A percentile compares a stretch with the other conserved stretches of the same genome.
Evolutionary conservation across 2,888 invertebrate species (phyloP).

Genomic region (Lasioglossum vierecki): DNA sequence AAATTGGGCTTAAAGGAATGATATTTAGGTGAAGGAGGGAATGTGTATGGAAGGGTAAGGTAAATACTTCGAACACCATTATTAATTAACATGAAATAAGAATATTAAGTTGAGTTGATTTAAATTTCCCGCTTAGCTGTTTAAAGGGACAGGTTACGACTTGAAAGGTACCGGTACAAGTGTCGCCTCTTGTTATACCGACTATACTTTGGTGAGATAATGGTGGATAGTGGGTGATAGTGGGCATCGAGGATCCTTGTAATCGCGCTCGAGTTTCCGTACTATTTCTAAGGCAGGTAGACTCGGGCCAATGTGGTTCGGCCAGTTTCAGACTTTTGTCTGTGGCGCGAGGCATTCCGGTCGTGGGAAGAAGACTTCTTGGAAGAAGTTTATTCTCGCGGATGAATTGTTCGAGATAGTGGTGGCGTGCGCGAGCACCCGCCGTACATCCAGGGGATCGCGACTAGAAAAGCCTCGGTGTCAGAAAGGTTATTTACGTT

Average conservation of each 20-base stretch:
- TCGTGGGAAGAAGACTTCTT: constrained; percentile 55
- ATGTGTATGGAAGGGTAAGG: no score
- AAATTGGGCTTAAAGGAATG: no score
- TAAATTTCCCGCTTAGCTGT: no score
- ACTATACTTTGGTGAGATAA: not conserved
- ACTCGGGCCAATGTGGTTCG: constrained; percentile 52
- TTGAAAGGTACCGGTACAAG: not conserved
- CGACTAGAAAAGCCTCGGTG: constrained; percentile 27
- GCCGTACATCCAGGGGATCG: constrained; percentile 51
- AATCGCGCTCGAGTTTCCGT: constrained; percentile 32
- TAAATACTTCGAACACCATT: no score
- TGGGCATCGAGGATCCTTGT: not conserved
- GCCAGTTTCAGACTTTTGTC: constrained; percentile 73
- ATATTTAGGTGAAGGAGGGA: no score
- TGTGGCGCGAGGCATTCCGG: constrained; percentile 66
- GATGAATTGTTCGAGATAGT: constrained; percentile 68
- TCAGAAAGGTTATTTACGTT: constrained; percentile 27
- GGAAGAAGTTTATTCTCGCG: constrained; percentile 63
- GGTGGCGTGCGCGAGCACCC: constrained; percentile 71
- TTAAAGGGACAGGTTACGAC: not conserved
- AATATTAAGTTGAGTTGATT: no score
- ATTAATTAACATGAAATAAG: no score
- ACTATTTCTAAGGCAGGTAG: constrained; percentile 33
- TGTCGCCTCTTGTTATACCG: not conserved
- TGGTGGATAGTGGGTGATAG: constrained; percentile 22